Evolutionary conservation across 2,113 vertebrate genomes (phyloP), one percentile per base, ranked within the genome.

Genomic region (Epinephelus lanceolatus): DNA sequence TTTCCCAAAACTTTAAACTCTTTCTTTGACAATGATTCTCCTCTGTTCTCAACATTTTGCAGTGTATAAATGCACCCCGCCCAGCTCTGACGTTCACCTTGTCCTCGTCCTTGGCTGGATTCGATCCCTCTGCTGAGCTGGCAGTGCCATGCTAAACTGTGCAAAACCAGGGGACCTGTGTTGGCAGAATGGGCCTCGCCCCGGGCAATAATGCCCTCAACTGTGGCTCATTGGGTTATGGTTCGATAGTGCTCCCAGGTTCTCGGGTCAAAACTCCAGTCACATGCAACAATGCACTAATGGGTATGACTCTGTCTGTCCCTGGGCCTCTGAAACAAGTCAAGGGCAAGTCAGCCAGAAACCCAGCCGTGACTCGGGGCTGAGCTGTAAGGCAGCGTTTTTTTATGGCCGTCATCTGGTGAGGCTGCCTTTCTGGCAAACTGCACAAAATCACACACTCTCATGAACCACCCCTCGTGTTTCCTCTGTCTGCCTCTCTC

Each of bases 201-300:
- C 69, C 3, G 0, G 81, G 90, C 88, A 10, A 57, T 57, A 71
- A 49, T 9, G 11, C 71, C 83, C 84, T 83, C 59, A 84, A 80
- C 75, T 87, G 70, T 89, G 88, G 65, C 78, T 90, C 80, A 89
- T 88, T 91, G 76, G 86, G 91, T 92, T 92, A 91, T 71, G 78
- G 78, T 83, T 89, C 82, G 42, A 86, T 93, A 92, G 88, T 82
- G 88, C 84, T 86, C 27, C 61, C 71, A 73, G 84, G 79, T 56
- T 78, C 86, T 88, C 59, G 57, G 88, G 88, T 92, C 90, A 90
- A 89, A 89, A 78, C 86, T 88, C 49, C 63, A 86, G 86, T 85
- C 78, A 83, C 78, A 92, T 78, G 78, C 65, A 86, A 83, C 83
- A 90, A 80, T 62, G 82, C 85, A 87, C 85, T 89, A 89, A 93